phyloP scores from a whole-genome alignment of 2,113 vertebrate genomes.

The Podocnemis expansa region DNA sequence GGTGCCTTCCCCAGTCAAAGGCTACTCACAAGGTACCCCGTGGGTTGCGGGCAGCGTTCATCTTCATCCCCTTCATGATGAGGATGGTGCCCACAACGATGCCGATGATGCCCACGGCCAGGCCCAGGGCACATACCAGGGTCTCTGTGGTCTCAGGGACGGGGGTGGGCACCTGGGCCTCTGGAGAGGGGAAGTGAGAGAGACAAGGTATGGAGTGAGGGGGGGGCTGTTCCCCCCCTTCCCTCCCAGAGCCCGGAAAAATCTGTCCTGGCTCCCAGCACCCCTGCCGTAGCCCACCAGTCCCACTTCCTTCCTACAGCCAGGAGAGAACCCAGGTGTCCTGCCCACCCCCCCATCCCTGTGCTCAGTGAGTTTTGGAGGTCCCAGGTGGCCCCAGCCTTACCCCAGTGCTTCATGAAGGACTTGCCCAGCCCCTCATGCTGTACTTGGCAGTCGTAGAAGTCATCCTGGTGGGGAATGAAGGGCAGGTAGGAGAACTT shows the following conservation, averaged over 20 bases:
- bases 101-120: slow-evolving; percentile 63
- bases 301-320: not conserved
- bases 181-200: not conserved
- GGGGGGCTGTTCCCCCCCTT: not conserved
- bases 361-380: too few species aligned
- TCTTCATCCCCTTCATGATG: slow-evolving; percentile 45
- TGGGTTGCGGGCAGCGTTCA: not conserved
- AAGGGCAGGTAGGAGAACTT: slow-evolving; percentile 69
- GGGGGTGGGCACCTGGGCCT: slow-evolving; percentile 7
- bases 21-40: slow-evolving; percentile 43
- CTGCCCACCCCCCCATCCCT: not conserved
- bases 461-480: slow-evolving; percentile 24
- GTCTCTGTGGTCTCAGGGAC: slow-evolving; percentile 65
- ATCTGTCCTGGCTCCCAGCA: too few species aligned
- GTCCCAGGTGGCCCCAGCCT: not conserved
- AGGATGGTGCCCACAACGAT: slow-evolving; percentile 40
- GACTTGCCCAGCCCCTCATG: slow-evolving; percentile 20
- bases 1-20: too few species aligned
- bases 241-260: too few species aligned
- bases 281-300: too few species aligned
- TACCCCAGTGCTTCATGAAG: slow-evolving; percentile 59
- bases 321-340: not conserved
- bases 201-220: not conserved
- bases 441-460: slow-evolving; percentile 62
- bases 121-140: slow-evolving; percentile 60